Conservation (phyloP, 2,797 vertebrate genomes). For the Microchirus variegatus region DNA sequence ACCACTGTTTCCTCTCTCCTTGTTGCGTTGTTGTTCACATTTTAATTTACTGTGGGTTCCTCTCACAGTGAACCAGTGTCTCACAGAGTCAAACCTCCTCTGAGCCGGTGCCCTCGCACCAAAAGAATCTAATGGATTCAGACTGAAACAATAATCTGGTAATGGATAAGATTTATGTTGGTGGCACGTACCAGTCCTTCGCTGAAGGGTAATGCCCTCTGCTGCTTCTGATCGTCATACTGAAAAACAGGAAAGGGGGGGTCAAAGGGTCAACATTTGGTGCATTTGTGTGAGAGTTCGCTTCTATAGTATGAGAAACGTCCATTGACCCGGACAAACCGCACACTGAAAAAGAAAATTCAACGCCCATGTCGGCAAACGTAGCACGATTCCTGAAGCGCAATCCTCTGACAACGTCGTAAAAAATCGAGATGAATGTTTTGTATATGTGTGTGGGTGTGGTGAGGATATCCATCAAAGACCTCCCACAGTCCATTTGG, state of each 20-base stretch:
- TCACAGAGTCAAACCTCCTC: not conserved
- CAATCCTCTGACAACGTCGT: slow-evolving; percentile 4
- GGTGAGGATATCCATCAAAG: slow-evolving; percentile 31
- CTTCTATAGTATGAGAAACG: not conserved
- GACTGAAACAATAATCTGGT: slow-evolving; percentile 10
- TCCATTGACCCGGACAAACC: not conserved
- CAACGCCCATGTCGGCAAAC: slow-evolving; percentile 1
- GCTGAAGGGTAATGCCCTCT: slow-evolving; percentile 37
- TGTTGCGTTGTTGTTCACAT: too few relatives aligned
- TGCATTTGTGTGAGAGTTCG: not conserved
- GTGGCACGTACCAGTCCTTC: slow-evolving; percentile 63
- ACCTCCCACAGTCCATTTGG: slow-evolving; percentile 31
- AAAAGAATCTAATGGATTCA: slow-evolving; percentile 1
- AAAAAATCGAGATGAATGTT: slow-evolving; percentile 14
- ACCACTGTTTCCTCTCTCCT: too few relatives aligned
- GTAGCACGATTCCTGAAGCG: not conserved
- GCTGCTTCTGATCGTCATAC: slow-evolving; percentile 54
- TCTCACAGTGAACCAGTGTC: not conserved
- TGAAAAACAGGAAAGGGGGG: slow-evolving; percentile 34
- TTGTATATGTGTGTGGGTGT: slow-evolving; percentile 8
- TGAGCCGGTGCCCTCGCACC: not conserved
- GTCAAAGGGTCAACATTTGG: slow-evolving; percentile 2
- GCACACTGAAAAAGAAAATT: slow-evolving; percentile 10
- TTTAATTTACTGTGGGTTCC: too few relatives aligned
- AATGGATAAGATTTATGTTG: not conserved